These are phyloP conservation scores for Eupeodes latifasciatus DNA, from an alignment of 2,888 invertebrate genomes.

Conservation along the genomic window DNA sequence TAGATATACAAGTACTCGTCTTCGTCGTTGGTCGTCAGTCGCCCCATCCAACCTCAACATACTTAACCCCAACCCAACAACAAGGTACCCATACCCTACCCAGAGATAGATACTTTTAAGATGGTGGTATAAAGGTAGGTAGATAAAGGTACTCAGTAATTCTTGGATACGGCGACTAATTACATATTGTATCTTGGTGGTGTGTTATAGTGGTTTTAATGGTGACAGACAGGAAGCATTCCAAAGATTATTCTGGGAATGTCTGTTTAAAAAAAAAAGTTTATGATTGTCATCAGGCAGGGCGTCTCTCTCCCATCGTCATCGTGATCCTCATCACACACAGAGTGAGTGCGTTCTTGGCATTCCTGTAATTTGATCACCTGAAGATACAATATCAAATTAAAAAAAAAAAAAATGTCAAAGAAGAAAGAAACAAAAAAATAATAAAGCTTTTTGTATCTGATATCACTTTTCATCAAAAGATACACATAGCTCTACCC, in stretches of 20 bases:
- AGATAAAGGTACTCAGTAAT: neutral
- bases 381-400: constrained; percentile 70
- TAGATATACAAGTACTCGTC: neutral
- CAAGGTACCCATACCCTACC: neutral
- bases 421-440: constrained; percentile 43
- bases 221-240: constrained; percentile 76
- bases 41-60: constrained; percentile 8
- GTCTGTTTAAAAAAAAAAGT: constrained; percentile 48
- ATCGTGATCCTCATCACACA: neutral
- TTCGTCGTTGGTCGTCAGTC: too few species aligned
- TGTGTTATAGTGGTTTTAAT: constrained; percentile 54
- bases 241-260: constrained; percentile 73
- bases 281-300: constrained; percentile 42
- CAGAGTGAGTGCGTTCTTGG: constrained; percentile 53
- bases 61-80: constrained; percentile 26
- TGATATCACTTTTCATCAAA: constrained; percentile 64
- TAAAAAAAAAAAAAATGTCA: constrained; percentile 45
- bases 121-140: neutral
- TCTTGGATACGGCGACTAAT: constrained; percentile 31
- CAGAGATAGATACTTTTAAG: constrained; percentile 17
- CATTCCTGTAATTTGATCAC: constrained; percentile 75
- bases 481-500: constrained; percentile 5
- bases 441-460: constrained; percentile 28
- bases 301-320: constrained; percentile 12
- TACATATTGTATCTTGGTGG: constrained; percentile 50